Evolutionary conservation across 2,797 vertebrate genomes (phyloP), one percentile per base, ranked within the genome.

Genomic region (Choloepus didactylus): DNA sequence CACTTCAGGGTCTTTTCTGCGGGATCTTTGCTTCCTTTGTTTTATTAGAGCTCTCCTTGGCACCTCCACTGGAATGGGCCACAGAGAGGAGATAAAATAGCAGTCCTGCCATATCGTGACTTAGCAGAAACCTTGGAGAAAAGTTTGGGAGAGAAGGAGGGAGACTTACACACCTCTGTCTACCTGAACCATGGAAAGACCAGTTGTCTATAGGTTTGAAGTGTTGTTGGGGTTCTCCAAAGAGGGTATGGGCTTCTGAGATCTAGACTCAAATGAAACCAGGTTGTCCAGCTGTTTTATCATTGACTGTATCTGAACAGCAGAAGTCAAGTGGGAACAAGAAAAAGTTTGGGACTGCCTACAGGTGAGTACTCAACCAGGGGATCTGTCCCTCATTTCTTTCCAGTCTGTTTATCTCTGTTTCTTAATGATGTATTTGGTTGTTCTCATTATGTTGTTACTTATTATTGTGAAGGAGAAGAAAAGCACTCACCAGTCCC

Each of bases 401-500:
- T 54, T 15, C 59, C 14, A 15, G 6, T 62, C 11, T 46, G 8
- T 25, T 44, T 16, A 5, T 46, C 60, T 41, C 84, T 41, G 25
- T 31, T 2, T 18, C 19, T 46, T 14, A 16, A 10, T 25, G 59
- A 0, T 9, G 4, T 10, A n/a, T 44, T 35, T 35, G 18, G 44
- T 18, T 3, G 0, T 56, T 56, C 56, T 51, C 46, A 1, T 6
- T 56, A 21, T 8, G 8, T 51, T 18, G 1, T 3, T 0, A 56
- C 19, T 21, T 2, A 14, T 9, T 19, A 9, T 35, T n/a, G 7
- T 1, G 4, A 9, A 23, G 29, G 41, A 46, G 16, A 11, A 75
- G 73, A 15, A 67, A 12, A 8, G 25, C 38, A 5, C 46, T 29
- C 54, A 18, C 21, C 51, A 14, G 6, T 1, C n/a, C 73, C 2